These are phyloP conservation scores for Prietella phreatophila DNA, from an alignment of 2,113 vertebrate species.

Conservation along the genomic window DNA sequence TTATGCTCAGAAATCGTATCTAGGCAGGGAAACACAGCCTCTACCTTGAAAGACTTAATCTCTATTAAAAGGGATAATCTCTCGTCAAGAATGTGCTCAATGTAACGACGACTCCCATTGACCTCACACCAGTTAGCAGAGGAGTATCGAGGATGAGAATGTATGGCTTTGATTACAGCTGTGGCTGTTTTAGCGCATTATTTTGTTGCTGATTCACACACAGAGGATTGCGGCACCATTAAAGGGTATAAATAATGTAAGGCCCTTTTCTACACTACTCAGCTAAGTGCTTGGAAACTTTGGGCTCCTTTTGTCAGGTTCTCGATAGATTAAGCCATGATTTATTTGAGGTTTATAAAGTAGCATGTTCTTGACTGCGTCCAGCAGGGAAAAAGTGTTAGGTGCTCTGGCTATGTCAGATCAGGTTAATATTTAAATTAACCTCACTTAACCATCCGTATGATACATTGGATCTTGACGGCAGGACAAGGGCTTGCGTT, in stretches of 20 bases:
- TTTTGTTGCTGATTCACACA: conserved; percentile 86
- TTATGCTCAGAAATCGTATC: conserved; percentile 53
- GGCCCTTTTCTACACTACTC: conserved; percentile 84
- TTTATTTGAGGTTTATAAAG: conserved; percentile 97
- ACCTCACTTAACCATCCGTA: conserved; percentile 64
- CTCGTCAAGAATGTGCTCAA: conserved; percentile 85
- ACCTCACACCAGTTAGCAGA: conserved; percentile 86
- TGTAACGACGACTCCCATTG: conserved; percentile 90
- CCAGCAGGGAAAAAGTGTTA: conserved; percentile 87
- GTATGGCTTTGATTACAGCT: conserved; percentile 93
- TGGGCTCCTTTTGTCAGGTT: conserved; percentile 95
- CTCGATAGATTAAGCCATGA: conserved; percentile 98
- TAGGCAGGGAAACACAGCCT: conserved; percentile 50
- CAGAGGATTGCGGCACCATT: conserved; percentile 92
- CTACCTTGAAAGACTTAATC: conserved; percentile 64
- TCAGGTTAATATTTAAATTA: conserved; percentile 73
- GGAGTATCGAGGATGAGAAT: conserved; percentile 81
- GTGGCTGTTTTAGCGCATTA: conserved; percentile 91
- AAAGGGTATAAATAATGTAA: conserved; percentile 99
- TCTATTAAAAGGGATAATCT: conserved; percentile 76
- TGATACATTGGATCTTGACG: conserved; percentile 57
- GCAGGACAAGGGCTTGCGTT: conserved; percentile 46
- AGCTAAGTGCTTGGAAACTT: conserved; percentile 98
- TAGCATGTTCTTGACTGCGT: conserved; percentile 87
- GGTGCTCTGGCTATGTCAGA: conserved; percentile 84